A percentile compares a stretch with the other conserved stretches of the same genome.
These are phyloP conservation scores for Anguilla rostrata DNA, from an alignment of 2,113 vertebrate genomes.

Conservation along the genomic window DNA sequence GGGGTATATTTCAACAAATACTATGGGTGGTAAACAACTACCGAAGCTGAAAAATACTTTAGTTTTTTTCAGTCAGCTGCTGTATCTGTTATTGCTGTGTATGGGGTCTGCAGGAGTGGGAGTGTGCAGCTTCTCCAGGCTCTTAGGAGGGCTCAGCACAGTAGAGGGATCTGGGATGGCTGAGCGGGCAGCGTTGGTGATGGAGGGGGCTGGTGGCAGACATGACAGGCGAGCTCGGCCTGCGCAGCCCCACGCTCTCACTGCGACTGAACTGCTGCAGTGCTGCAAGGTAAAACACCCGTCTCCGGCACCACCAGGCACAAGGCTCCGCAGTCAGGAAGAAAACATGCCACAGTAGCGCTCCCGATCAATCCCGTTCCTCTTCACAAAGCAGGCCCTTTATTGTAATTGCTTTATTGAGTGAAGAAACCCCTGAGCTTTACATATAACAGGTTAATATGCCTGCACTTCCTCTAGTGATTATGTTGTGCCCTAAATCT, in stretches of 20 bases:
- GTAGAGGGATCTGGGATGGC: neutral
- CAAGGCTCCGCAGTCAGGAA: neutral
- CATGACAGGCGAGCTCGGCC: neutral
- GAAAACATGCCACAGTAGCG: neutral
- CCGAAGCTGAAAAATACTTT: no score
- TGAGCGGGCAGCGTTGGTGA: neutral
- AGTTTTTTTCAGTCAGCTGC: no score
- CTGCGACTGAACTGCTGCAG: conserved; percentile 63
- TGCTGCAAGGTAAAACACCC: conserved; percentile 66
- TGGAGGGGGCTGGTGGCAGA: neutral
- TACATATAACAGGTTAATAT: neutral
- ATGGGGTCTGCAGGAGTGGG: conserved; percentile 64
- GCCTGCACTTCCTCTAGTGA: neutral
- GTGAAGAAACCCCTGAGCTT: neutral
- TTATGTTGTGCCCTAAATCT: neutral
- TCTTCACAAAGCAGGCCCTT: neutral
- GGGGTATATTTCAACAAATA: no score
- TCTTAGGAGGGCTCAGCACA: conserved; percentile 41
- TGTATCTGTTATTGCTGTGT: neutral
- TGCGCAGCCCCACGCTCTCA: conserved; percentile 37
- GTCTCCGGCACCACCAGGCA: neutral
- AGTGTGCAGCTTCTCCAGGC: conserved; percentile 72
- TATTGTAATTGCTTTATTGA: conserved; percentile 1
- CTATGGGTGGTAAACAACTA: no score
- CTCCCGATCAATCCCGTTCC: neutral